Percentiles rank a stretch among this genome's conserved stretches.
These are phyloP conservation scores for Orientallactaga sibirica DNA, from an alignment of 2,797 vertebrate genomes.

Conservation along the genomic window DNA sequence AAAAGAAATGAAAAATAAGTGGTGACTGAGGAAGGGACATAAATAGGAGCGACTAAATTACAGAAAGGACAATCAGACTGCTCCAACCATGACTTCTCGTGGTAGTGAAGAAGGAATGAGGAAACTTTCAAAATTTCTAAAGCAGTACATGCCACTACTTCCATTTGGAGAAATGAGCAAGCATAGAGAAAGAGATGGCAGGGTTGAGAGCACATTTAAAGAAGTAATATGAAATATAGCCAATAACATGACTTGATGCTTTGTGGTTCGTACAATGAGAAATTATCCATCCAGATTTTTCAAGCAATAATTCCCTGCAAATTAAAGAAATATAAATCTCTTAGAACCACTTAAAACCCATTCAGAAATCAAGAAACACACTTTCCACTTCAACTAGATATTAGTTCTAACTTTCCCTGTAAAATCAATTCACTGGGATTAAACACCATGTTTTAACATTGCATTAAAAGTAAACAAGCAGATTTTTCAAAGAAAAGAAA, in stretches of 20 bases:
- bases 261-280: too few relatives aligned
- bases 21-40: accelerated
- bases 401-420: background rate
- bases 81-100: accelerated
- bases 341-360: background rate
- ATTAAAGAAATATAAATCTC: background rate
- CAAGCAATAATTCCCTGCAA: background rate
- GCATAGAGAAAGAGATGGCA: background rate
- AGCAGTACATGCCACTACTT: background rate
- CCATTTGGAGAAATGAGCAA: accelerated
- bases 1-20: background rate
- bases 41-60: too few relatives aligned
- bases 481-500: background rate
- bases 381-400: background rate
- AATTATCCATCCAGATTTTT: background rate
- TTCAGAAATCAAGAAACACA: too few relatives aligned
- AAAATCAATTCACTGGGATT: background rate
- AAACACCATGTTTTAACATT: background rate
- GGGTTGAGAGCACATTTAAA: background rate
- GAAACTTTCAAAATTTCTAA: accelerated
- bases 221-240: accelerated
- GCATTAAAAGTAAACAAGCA: background rate
- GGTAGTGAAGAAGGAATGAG: accelerated
- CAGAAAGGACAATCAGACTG: background rate
- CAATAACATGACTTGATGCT: background rate